Base-by-base conservation (phyloP, 2,888 invertebrate species). In the Lasius fuliginosus region DNA sequence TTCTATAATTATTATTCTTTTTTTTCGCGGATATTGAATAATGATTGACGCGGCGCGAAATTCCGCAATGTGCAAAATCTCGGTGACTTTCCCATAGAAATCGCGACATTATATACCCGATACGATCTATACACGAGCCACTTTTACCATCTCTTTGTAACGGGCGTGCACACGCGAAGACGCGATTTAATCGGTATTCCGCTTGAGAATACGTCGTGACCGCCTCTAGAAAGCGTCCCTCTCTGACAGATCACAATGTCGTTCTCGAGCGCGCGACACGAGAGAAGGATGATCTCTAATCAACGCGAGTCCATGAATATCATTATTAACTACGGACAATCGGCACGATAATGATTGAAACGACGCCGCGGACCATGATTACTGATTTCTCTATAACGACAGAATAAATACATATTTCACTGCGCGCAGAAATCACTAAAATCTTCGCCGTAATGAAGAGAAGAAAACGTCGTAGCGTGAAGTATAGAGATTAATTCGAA, bases 141-240 rank as follows among this genome's bases (percentile, higher is more conserved):
- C 71, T 81, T 60, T 79, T 81, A 81, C 79, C 18, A 46, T 62
- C 60, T 49, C 8, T 46, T 69, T 27, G 60, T 56, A 53, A 68
- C 36, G 77, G 60, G 71, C 71, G 53, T 49, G 56, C 36, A 71
- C 79, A 71, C 60, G 79, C 71, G 60, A 71, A 60, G 18, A 46
- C 60, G 58, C 69, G 69, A n/a, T 71, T 71, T 65, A 65, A 81
- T 81, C 60, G 79, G n/a, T n/a, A 81, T 81, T 81, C 79, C 60
- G 79, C 71, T 71, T 71, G 71, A 81, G 62, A 71, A 60, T 46
- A 71, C 46, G 12, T 46, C 60, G 46, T 27, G 77, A 60, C 46
- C 46, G 46, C 49, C 60, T 46, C 36, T 71, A 81, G 79, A 81
- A 81, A 81, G 79, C 69, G 42, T 60, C 46, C 27, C 40, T n/a